Evolutionary conservation across 2,797 vertebrate species (phyloP), one percentile per base, ranked within the genome.

Genomic region (Urocyon cinereoargenteus): DNA sequence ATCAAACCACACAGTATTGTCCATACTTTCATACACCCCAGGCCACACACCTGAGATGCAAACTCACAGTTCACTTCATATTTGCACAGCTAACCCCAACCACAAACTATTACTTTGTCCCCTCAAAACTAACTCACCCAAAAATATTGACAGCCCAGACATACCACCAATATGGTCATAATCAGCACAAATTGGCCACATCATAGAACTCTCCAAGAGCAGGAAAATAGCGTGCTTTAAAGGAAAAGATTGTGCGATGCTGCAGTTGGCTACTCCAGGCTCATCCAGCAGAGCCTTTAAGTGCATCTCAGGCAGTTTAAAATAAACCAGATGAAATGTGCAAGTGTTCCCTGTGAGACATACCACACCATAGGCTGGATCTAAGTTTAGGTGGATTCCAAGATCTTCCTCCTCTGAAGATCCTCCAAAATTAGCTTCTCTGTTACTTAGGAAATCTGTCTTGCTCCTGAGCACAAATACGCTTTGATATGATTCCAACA

Each of bases 341-440:
- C 24, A 72, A 24, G 6, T 15, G 61, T 70, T 93, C 81, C 87
- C 45, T 68, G 21, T 28, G 72, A 96, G 86, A 86, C 70, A 34
- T 16, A 86, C 24, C 68, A 77, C 62, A 66, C 78, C 66, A 70
- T 93, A 89, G 84, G 55, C 86, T 66, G n/a, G 28, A 57, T 95
- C 91, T 94, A 96, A 94, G 84, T 93, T 97, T 90, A 97, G 87
- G 40, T 93, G 24, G 78, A 90, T 91, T 94, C 86, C 62, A 53
- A 93, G 84, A 40, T 93, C 61, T 87, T 93, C 51, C 34, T 34
- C 14, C 18, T 93, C 21, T 57, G 2, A 3, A 97, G 87, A 75
- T 34, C 89, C 78, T 91, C 96, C 96, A 96, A 97, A 97, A 97
- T 96, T 96, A 96, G 72, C 66, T 93, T 75, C 91, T 86, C 49